Base-by-base conservation (phyloP, 2,888 invertebrate species). In the Tetropium fuscum region DNA sequence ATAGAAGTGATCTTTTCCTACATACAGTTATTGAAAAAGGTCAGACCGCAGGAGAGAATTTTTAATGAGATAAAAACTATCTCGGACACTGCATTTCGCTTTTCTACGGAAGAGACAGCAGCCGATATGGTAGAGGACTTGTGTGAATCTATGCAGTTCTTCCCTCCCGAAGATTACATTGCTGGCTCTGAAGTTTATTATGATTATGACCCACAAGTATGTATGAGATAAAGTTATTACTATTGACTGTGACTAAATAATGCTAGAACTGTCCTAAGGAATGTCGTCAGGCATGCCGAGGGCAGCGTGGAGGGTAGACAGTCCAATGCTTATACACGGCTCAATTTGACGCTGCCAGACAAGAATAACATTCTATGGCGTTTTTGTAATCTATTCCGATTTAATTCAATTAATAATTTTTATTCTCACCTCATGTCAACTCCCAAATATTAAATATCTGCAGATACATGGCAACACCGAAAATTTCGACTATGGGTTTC, bases 1-100 rank as follows among this genome's bases (percentile, higher is more conserved):
- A 81, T 95, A 15, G 87, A 88, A 68, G 87, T 89, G 0, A 85
- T 94, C 48, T 95, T 93, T 79, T 88, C 92, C 1, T 96, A 92
- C 74, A 84, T 97, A 10, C 87, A 88, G 63, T 86, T 95, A 83
- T 78, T 96, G 60, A 86, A 86, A 57, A 80, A 84, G 48, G 81
- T 85, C 47, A 92, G 92, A 10, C 90, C 92, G 0, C 86, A 86
- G 43, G 86, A 90, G 76, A 82, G 88, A 60, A 86, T 92, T 66
- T 95, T 85, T 77, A 81, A 87, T 4, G 94, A 95, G 82, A 85
- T 91, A 15, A 84, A 92, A 83, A 83, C 84, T 11, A 92, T 94
- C 58, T 90, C 91, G 72, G 91, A 92, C 45, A 90, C 87, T 0
- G 87, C 87, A 60, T 91, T 90, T 79, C 87, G 88, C 32, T 93